phyloP scores from a whole-genome alignment of 64 coral and sea anemone species.

The Exaiptasia diaphana region DNA sequence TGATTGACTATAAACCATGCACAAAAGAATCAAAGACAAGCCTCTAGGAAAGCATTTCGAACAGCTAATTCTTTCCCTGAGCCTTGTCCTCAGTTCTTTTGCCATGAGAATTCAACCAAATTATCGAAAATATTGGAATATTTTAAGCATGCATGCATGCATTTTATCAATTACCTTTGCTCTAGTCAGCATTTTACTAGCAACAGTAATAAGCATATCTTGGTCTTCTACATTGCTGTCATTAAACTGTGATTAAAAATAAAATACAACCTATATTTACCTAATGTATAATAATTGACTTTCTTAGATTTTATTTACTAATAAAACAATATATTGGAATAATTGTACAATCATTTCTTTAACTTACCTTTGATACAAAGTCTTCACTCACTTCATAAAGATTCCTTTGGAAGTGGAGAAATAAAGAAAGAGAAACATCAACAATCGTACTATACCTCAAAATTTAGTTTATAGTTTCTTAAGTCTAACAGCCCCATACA shows the following conservation, averaged over 20 bases:
- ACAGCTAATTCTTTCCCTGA: too few relatives aligned
- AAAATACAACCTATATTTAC: neutral
- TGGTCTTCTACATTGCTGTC: slow-evolving; percentile 78
- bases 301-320: neutral
- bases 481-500: neutral
- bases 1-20: too few relatives aligned
- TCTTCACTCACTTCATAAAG: slow-evolving; percentile 80
- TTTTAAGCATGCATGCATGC: too few relatives aligned
- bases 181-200: slow-evolving; percentile 74
- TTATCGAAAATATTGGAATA: too few relatives aligned
- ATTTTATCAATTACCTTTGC: slow-evolving; percentile 35
- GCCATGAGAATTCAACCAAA: too few relatives aligned
- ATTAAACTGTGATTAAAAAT: slow-evolving; percentile 59
- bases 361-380: slow-evolving; percentile 86
- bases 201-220: slow-evolving; percentile 51
- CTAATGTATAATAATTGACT: neutral
- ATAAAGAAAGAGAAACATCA: neutral
- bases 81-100: too few relatives aligned
- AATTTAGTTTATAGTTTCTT: too few relatives aligned
- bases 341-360: too few relatives aligned
- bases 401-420: slow-evolving; percentile 25
- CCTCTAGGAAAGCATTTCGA: too few relatives aligned
- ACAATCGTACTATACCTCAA: too few relatives aligned
- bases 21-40: too few relatives aligned
- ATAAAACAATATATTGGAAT: too few relatives aligned